Percentiles rank a stretch among this genome's conserved stretches.
Evolutionary conservation across 2,113 vertebrate species (phyloP).

Genomic region (Desmodus rotundus): DNA sequence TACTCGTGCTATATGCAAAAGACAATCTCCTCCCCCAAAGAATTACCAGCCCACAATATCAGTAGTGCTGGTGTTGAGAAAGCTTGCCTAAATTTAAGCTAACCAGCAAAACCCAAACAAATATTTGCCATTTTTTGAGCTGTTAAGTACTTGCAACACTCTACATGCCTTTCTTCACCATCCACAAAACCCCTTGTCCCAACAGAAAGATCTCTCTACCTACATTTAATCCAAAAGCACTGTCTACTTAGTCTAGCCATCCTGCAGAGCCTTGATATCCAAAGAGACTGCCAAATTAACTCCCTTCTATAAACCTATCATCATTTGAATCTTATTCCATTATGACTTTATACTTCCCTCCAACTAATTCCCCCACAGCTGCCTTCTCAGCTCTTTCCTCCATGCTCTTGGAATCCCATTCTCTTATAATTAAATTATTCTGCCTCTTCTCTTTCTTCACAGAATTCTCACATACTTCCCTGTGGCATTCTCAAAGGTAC

Average conservation of each 20-base stretch:
- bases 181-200: neutral
- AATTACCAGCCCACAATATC: neutral
- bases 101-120: neutral
- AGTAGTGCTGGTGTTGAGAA: neutral
- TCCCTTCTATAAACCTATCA: neutral
- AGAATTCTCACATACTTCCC: neutral
- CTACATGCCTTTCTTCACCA: neutral
- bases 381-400: neutral
- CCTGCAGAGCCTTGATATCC: neutral
- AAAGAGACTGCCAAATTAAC: neutral
- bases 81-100: neutral
- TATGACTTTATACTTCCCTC: neutral
- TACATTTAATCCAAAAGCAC: neutral
- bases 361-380: neutral
- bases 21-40: fast-evolving
- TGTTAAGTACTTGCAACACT: neutral
- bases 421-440: neutral
- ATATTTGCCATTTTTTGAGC: neutral
- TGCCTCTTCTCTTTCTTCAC: neutral
- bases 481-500: neutral
- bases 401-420: neutral
- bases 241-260: neutral
- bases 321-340: neutral
- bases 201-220: neutral
- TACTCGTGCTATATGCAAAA: neutral